Evolutionary conservation across 2,888 invertebrate genomes (phyloP).

Genomic region (Chymomyza fuscimana): DNA sequence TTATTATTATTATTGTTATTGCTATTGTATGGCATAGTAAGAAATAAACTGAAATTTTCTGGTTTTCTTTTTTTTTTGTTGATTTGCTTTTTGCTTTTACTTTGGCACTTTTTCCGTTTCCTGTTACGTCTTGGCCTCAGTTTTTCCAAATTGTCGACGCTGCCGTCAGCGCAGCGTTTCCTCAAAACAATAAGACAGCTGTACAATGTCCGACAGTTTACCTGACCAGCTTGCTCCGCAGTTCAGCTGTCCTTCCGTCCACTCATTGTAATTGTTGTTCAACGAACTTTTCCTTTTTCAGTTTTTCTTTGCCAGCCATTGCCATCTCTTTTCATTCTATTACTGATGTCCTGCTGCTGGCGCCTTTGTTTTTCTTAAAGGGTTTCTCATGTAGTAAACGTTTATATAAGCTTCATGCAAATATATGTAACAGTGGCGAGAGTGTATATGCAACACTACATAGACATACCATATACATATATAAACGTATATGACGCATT

Average conservation of each 20-base stretch:
- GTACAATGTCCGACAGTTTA: conserved; percentile 32
- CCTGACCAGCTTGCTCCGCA: not conserved
- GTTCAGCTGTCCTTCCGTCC: conserved; percentile 4
- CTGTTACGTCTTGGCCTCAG: conserved; percentile 10
- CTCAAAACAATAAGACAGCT: conserved; percentile 49
- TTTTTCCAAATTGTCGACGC: not conserved
- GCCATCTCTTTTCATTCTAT: conserved; percentile 13
- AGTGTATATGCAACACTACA: no score
- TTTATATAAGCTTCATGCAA: no score
- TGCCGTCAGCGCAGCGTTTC: not conserved
- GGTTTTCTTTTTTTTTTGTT: not conserved
- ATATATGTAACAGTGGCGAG: no score
- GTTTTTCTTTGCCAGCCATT: not conserved
- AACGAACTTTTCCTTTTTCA: conserved; percentile 34
- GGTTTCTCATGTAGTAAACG: no score
- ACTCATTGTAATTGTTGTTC: conserved; percentile 69
- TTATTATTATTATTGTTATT: conserved; percentile 53
- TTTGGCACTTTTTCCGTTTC: conserved; percentile 19
- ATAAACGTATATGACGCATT: no score
- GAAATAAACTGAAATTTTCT: conserved; percentile 32
- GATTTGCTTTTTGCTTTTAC: conserved; percentile 12
- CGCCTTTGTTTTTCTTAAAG: conserved; percentile 4
- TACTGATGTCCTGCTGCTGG: not conserved
- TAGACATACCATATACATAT: no score
- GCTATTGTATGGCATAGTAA: conserved; percentile 43